Evolutionary conservation across 2,113 vertebrate genomes (phyloP).

Genomic region (Leptobrachium leishanense): DNA sequence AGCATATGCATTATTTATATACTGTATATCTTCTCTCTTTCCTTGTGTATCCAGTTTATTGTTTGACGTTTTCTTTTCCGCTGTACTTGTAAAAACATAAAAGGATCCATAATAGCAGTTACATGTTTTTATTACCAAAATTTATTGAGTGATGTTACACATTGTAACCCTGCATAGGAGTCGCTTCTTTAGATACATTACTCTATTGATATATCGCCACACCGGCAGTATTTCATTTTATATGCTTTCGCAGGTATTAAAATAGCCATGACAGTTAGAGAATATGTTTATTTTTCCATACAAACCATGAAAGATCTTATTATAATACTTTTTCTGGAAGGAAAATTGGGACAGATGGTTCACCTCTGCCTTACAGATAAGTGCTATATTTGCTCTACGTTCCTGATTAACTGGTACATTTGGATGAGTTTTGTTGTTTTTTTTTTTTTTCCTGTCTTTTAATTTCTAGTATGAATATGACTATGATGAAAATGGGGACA

Average conservation of each 20-base stretch:
- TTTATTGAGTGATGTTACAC: not conserved
- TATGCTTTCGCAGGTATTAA: not conserved
- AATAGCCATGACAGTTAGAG: too few species aligned
- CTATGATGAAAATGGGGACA: constrained; percentile 69
- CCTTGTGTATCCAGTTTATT: not conserved
- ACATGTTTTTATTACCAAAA: not conserved
- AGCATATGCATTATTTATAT: not conserved
- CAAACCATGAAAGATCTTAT: too few species aligned
- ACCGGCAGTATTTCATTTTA: not conserved
- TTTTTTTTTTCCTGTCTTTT: constrained; percentile 23
- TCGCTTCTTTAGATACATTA: not conserved
- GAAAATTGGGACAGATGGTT: too few species aligned
- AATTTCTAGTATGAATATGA: constrained; percentile 76
- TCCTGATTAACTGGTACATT: too few species aligned
- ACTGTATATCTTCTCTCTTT: not conserved
- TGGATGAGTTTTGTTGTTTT: too few species aligned
- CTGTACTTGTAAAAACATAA: not conserved
- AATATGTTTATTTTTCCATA: too few species aligned
- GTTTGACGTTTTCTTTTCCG: not conserved
- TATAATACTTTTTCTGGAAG: too few species aligned
- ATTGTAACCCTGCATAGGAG: too few species aligned
- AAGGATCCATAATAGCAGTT: not conserved
- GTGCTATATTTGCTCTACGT: too few species aligned
- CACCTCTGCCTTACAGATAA: too few species aligned
- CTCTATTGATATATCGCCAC: not conserved